Base-by-base conservation (phyloP, 2,113 vertebrate species). In the Stegastes partitus region DNA sequence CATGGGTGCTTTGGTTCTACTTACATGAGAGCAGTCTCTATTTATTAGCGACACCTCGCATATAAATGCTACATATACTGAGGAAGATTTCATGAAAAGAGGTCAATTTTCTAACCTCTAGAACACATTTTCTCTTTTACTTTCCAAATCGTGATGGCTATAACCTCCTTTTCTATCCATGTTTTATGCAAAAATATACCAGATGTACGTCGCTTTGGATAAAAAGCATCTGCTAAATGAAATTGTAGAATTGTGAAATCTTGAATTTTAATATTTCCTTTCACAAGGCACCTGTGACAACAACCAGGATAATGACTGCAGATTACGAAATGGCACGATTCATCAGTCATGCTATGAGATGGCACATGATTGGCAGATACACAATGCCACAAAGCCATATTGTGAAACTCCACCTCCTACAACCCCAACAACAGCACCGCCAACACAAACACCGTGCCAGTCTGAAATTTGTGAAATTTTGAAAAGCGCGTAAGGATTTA, bases 201-300 rank as follows among this genome's bases (percentile, higher is more conserved):
- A n/a, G n/a, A n/a, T n/a, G n/a, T n/a, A n/a, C n/a, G n/a, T n/a
- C n/a, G n/a, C n/a, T n/a, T n/a, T n/a, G n/a, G n/a, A n/a, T n/a
- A n/a, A n/a, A n/a, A n/a, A n/a, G n/a, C n/a, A n/a, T n/a, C n/a
- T n/a, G n/a, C n/a, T n/a, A n/a, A n/a, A n/a, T n/a, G n/a, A n/a
- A n/a, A n/a, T n/a, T n/a, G n/a, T n/a, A n/a, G n/a, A n/a, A 2
- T 18, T 57, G 23, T 74, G 44, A 79, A 42, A 22, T 49, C 28
- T 71, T 22, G 70, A 3, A 39, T 70, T 19, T 72, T 23, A 2
- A 56, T 56, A 25, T 84, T 77, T 81, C 12, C 10, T 51, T 34
- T 62, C 57, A 66, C 37, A 89, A 98, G 98, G 97, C 62, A 94
- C 89, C 4, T 99, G 97, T 86, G 96, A 96, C 81, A 97, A 98